Evolutionary conservation across 2,113 vertebrate genomes (phyloP), one percentile per base, ranked within the genome.

Genomic region (Amphiprion percula): DNA sequence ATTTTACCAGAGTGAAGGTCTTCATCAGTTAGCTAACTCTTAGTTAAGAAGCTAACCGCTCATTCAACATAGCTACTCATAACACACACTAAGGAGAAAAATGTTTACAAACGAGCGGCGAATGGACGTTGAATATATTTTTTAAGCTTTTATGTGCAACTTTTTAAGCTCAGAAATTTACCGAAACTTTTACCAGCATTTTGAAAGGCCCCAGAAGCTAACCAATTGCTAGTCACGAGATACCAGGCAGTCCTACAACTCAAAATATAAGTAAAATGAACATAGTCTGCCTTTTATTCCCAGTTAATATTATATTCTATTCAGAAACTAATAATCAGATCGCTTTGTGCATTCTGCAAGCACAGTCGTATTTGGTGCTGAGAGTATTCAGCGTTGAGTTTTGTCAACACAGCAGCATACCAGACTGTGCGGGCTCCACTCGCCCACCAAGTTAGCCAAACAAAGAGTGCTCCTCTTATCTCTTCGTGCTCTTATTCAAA

Each of bases 321-420:
- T 33, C 5, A 14, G 1, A 12, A 24, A 49, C 0, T 17, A 47
- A 15, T 15, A 16, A 6, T 12, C 4, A 7, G 4, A 41, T 21
- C 16, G 12, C 9, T 60, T 17, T 1, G 10, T 37, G 23, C 2
- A 11, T 21, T 56, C 19, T 69, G 28, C 24, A 60, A 14, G 21
- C 3, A 0, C 21, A 1, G 28, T 21, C 1, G 0, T 17, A 11
- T 72, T 84, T 52, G 21, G 37, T 50, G 46, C 49, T 39, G 21
- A 33, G 30, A 41, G 16, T 21, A 5, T 33, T 21, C 24, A 1
- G 11, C 6, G 16, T 30, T 41, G 39, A 62, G 60, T 83, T 80
- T 79, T 74, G 86, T 83, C 82, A 82, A 75, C 82, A 86, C 66
- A 75, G 55, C 72, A 74, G 64, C 68, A 47, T 11, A 41, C 1